These are phyloP conservation scores for Sander lucioperca DNA, from an alignment of 2,113 vertebrate species.

Conservation along the genomic window DNA sequence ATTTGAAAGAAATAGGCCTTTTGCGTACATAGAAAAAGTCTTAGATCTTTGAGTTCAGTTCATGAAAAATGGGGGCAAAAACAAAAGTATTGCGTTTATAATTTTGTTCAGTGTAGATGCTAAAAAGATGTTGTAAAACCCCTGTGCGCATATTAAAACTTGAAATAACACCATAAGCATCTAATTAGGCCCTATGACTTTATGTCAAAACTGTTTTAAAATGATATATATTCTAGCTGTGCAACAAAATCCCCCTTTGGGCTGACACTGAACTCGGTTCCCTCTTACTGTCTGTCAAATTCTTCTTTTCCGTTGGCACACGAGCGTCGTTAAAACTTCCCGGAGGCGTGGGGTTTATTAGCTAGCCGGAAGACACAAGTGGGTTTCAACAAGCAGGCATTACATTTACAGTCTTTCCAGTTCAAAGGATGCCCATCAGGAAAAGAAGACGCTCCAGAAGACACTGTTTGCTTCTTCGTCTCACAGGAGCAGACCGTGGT, in stretches of 20 bases:
- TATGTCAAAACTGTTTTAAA: neutral
- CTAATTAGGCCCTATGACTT: neutral
- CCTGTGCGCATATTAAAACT: neutral
- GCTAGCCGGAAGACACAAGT: neutral
- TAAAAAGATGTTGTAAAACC: neutral
- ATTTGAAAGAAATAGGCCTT: too few species aligned
- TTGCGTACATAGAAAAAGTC: too few species aligned
- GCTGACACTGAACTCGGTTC: neutral
- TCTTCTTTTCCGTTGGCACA: neutral
- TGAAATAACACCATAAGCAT: neutral
- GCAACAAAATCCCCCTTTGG: neutral
- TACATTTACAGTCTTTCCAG: conserved; percentile 52
- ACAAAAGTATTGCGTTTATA: too few species aligned
- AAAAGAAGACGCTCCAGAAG: neutral
- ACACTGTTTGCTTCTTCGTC: neutral
- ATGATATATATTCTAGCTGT: neutral
- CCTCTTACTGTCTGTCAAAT: neutral
- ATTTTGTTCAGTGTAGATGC: neutral
- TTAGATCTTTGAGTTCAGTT: too few species aligned
- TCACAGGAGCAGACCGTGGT: neutral
- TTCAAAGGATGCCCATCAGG: conserved; percentile 29
- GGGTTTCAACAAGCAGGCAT: conserved; percentile 24
- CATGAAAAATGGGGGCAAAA: too few species aligned
- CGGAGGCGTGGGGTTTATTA: conserved; percentile 35
- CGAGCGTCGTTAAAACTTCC: conserved; percentile 7